Conservation (phyloP, 1,140 invertebrate genomes). For the Temnothorax nylanderi region DNA sequence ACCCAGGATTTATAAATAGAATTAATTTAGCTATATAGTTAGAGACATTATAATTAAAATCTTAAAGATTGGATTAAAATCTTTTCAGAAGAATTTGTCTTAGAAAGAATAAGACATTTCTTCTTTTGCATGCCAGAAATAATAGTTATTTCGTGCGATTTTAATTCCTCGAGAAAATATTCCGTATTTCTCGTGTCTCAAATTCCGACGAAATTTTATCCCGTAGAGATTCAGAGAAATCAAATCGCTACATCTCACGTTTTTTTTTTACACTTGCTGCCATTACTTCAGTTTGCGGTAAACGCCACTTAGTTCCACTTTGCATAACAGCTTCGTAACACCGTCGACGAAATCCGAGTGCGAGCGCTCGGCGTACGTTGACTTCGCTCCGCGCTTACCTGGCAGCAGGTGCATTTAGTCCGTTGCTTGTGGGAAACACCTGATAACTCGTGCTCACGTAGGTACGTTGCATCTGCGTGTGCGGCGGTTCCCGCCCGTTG, state of each 20-base stretch:
- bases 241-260: not conserved
- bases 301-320: conserved; percentile 45
- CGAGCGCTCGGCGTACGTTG: conserved; percentile 59
- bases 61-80: not conserved
- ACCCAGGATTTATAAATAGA: not conserved
- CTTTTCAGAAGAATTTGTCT: not conserved
- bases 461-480: conserved; percentile 41
- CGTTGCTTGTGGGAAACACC: conserved; percentile 73
- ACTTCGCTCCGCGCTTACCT: conserved; percentile 64
- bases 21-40: not conserved
- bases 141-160: not conserved
- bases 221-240: not conserved
- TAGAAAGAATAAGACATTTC: not conserved
- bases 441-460: conserved; percentile 68
- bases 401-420: conserved; percentile 73
- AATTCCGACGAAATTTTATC: not conserved
- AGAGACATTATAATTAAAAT: not conserved
- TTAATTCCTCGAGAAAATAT: not conserved
- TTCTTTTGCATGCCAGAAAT: not conserved
- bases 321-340: conserved; percentile 43
- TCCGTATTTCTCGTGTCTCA: not conserved
- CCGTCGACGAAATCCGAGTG: conserved; percentile 47
- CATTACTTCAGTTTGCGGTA: conserved; percentile 16
- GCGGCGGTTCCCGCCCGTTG: conserved; percentile 19
- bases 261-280: not conserved